These are phyloP conservation scores for Agriopis marginaria DNA, from an alignment of 2,888 invertebrate genomes.

Conservation along the genomic window DNA sequence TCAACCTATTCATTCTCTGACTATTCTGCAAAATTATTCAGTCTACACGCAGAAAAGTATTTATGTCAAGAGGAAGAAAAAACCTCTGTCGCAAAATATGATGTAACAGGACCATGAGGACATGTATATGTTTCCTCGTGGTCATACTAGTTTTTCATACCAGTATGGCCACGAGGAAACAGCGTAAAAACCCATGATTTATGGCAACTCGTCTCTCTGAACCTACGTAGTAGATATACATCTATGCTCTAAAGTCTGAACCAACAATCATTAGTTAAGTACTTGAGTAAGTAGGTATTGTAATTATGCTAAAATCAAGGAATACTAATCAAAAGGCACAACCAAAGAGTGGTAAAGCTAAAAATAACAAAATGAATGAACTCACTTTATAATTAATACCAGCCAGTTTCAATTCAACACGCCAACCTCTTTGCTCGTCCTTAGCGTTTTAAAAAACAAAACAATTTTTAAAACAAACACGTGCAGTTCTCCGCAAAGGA, in stretches of 20 bases:
- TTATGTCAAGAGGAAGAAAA: too few relatives aligned
- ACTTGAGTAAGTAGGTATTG: neutral
- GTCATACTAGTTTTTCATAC: too few relatives aligned
- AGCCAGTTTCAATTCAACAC: slow-evolving; percentile 2
- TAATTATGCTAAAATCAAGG: too few relatives aligned
- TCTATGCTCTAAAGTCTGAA: neutral
- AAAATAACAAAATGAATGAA: neutral
- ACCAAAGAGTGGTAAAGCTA: neutral
- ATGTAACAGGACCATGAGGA: too few relatives aligned
- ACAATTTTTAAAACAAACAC: slow-evolving; percentile 7
- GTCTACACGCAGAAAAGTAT: too few relatives aligned
- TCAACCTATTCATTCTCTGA: too few relatives aligned
- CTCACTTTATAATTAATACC: slow-evolving; percentile 10
- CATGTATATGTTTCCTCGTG: too few relatives aligned
- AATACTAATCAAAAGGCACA: too few relatives aligned
- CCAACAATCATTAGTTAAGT: neutral
- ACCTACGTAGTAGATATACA: too few relatives aligned
- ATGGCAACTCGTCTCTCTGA: neutral
- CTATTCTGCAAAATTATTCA: too few relatives aligned
- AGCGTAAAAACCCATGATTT: slow-evolving; percentile 1
- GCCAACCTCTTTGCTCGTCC: slow-evolving; percentile 4
- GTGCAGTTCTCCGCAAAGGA: slow-evolving; percentile 7
- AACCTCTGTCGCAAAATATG: too few relatives aligned
- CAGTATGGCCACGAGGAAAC: too few relatives aligned
- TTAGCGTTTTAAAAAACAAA: neutral